Percentiles rank a stretch among this genome's conserved stretches.
phyloP scores from a whole-genome alignment of 1,140 invertebrate genomes.

The Stegodyphus mimosarum region DNA sequence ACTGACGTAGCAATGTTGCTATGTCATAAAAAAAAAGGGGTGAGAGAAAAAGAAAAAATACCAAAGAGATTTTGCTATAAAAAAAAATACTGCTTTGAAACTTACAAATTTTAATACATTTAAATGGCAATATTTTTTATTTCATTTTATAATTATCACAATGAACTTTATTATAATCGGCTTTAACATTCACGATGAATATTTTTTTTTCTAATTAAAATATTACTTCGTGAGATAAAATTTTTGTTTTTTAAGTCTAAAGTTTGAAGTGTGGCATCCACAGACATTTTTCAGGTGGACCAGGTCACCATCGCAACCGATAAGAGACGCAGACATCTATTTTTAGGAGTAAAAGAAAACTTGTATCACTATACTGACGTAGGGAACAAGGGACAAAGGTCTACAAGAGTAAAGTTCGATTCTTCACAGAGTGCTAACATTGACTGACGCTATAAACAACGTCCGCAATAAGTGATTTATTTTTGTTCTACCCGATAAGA shows the following conservation, averaged over 20 bases:
- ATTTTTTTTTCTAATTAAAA: not conserved
- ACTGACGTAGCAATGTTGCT: no score
- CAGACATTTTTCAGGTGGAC: not conserved
- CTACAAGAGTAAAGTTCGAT: conserved; percentile 26
- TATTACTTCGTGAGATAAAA: not conserved
- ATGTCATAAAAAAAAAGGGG: no score
- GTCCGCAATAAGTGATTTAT: conserved; percentile 55
- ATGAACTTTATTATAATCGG: no score
- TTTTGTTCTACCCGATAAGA: conserved; percentile 35
- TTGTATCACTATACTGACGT: not conserved
- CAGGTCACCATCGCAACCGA: not conserved
- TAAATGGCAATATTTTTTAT: no score
- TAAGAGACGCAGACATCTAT: conserved; percentile 3
- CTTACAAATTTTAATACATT: no score
- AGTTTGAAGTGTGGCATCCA: not conserved
- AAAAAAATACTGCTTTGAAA: no score
- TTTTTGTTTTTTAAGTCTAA: not conserved
- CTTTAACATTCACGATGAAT: no score
- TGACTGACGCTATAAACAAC: conserved; percentile 40
- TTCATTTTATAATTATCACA: no score
- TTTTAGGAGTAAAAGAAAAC: not conserved
- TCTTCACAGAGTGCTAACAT: not conserved
- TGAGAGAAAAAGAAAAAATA: no score
- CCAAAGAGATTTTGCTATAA: no score
- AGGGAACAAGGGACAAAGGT: conserved; percentile 33